Evolutionary conservation across 2,797 vertebrate species (phyloP).

Genomic region (Anableps anableps): DNA sequence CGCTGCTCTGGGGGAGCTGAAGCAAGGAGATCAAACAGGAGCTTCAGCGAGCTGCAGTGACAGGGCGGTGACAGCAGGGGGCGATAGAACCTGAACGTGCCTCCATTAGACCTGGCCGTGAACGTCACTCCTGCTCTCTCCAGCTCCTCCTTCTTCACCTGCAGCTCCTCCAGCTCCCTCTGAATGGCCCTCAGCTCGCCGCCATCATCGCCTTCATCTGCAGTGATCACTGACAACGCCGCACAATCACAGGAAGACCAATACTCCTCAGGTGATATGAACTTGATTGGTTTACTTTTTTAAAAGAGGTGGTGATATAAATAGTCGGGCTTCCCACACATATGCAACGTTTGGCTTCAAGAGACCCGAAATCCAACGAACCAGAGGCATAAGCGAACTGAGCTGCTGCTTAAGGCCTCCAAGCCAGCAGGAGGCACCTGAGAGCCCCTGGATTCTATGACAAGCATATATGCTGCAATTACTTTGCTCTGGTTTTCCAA

Average conservation of each 20-base stretch:
- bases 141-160: conserved; percentile 39
- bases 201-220: conserved; percentile 11
- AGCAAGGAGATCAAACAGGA: neutral
- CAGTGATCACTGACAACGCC: conserved; percentile 6
- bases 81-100: neutral
- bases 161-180: conserved; percentile 64
- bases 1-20: neutral
- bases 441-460: neutral
- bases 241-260: neutral
- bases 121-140: neutral
- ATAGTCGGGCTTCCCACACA: neutral
- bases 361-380: no score
- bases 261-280: neutral
- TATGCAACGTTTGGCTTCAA: no score
- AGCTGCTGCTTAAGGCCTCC: neutral
- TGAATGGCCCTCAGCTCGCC: conserved; percentile 53
- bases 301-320: no score
- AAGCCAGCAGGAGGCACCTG: neutral
- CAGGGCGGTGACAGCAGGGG: no score
- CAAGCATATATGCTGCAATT: no score
- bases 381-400: neutral
- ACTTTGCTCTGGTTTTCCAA: no score
- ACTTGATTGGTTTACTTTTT: neutral
- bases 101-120: neutral
- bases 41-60: neutral